phyloP scores from a whole-genome alignment of 2,888 invertebrate species.

The Drepanosiphum platanoidis region DNA sequence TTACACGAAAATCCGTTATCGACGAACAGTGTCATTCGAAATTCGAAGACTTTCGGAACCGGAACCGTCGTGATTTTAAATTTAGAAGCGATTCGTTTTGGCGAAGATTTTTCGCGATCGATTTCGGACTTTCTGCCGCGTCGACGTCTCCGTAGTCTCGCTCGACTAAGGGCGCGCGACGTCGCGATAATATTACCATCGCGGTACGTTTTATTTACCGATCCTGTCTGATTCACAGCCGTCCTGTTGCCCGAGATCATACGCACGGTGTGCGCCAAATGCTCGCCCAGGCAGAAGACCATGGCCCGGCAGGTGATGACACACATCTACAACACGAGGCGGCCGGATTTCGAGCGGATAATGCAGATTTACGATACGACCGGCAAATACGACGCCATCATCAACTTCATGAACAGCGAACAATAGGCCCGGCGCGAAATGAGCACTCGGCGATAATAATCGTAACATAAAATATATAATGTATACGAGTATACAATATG shows the following conservation, averaged over 20 bases:
- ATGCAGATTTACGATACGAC: slow-evolving; percentile 54
- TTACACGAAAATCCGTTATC: too few relatives aligned
- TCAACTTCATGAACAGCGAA: slow-evolving; percentile 59
- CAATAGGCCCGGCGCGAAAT: neutral
- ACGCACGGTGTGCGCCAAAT: slow-evolving; percentile 53
- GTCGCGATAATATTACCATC: too few relatives aligned
- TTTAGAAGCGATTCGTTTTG: too few relatives aligned
- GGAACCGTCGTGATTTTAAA: too few relatives aligned
- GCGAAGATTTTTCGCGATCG: too few relatives aligned
- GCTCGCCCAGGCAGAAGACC: slow-evolving; percentile 58
- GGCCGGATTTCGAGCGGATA: slow-evolving; percentile 57
- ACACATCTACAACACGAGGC: slow-evolving; percentile 54
- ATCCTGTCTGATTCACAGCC: slow-evolving; percentile 13
- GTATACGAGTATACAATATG: neutral
- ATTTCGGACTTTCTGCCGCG: too few relatives aligned
- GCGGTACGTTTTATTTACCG: too few relatives aligned
- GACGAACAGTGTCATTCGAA: too few relatives aligned
- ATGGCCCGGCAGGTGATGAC: slow-evolving; percentile 56
- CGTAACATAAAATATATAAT: neutral
- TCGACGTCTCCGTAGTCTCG: too few relatives aligned
- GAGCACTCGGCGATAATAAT: neutral
- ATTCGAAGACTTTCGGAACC: too few relatives aligned
- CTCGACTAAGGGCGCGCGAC: too few relatives aligned
- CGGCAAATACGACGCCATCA: slow-evolving; percentile 42
- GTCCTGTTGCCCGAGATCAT: slow-evolving; percentile 59